These are phyloP conservation scores for Xanthia icteritia DNA, from an alignment of 2,888 invertebrate species.

Conservation along the genomic window DNA sequence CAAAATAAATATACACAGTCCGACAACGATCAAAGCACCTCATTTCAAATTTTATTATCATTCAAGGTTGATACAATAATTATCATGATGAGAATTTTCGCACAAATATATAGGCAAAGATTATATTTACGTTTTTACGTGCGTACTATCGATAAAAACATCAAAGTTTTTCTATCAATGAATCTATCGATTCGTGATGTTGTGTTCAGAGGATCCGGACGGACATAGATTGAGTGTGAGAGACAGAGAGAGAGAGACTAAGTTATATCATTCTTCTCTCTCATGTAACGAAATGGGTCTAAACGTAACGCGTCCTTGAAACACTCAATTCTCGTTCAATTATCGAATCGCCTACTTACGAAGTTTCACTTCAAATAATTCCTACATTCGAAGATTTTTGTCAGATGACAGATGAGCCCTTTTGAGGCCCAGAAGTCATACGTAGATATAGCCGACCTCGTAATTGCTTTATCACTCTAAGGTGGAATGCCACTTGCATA, in stretches of 20 bases:
- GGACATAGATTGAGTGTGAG: too few species aligned
- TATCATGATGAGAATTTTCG: conserved; percentile 59
- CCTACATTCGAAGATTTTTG: not conserved
- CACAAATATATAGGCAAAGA: conserved; percentile 56
- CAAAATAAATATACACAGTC: not conserved
- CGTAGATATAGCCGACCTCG: too few species aligned
- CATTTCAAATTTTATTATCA: conserved; percentile 37
- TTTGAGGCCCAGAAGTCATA: not conserved
- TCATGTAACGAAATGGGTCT: not conserved
- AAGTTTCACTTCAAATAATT: not conserved
- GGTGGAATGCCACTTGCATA: too few species aligned
- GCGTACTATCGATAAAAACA: conserved; percentile 22
- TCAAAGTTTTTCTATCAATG: conserved; percentile 43
- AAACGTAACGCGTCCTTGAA: not conserved
- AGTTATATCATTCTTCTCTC: not conserved
- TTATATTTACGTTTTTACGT: conserved; percentile 41
- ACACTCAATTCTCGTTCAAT: not conserved
- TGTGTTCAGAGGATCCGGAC: not conserved
- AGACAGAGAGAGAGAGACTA: too few species aligned
- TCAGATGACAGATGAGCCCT: not conserved
- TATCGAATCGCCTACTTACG: not conserved
- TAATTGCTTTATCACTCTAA: not conserved
- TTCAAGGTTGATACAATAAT: conserved; percentile 62
- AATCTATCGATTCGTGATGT: conserved; percentile 18
- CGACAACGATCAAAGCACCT: conserved; percentile 24